Base-by-base conservation (phyloP, 2,888 invertebrate species). In the Sphaerophoria taeniata region DNA sequence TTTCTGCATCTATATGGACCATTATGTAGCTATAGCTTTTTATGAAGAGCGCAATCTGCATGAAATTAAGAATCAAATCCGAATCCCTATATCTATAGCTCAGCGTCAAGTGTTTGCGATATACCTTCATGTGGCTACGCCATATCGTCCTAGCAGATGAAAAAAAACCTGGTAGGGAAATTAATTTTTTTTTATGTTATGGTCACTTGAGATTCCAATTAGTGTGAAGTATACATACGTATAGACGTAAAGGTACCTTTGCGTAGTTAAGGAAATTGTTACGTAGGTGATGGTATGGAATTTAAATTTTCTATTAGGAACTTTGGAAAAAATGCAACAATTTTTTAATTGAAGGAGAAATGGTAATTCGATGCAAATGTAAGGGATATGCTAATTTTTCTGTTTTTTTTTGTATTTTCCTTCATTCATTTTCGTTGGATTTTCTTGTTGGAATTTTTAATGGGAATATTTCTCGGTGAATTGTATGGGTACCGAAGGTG, bases 61-160 rank as follows among this genome's bases (percentile, higher is more conserved):
- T 80, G 76, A 77, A 85, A 77, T 84, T 79, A 84, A 84, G 79
- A 84, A 79, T 79, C 67, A 84, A 79, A 84, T 76, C 71, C 76
- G 61, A 79, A 45, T 69, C 14, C 55, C 65, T 51, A 51, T 31
- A 43, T 43, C 43, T 12, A 43, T 43, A 6, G 1, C 16, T 6
- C 49, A 16, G 16, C 47, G n/a, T 43, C 9, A 11, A 43, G 12
- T 9, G 9, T 43, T 9, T 43, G 6, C 6, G 39, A 7, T 39
- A 9, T 39, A 39, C 6, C 43, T 9, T 43, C 12, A 11, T 39
- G n/a, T 43, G 3, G 53, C 24, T 39, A 4, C 9, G 5, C 12
- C 43, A 43, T 43, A 9, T 4, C 12, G 43, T 43, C 9, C 24
- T 24, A 24, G 24, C 24, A 55, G 69, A n/a, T 51, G 14, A 31